phyloP scores from a whole-genome alignment of 2,113 vertebrate species.

The Ictalurus punctatus region DNA sequence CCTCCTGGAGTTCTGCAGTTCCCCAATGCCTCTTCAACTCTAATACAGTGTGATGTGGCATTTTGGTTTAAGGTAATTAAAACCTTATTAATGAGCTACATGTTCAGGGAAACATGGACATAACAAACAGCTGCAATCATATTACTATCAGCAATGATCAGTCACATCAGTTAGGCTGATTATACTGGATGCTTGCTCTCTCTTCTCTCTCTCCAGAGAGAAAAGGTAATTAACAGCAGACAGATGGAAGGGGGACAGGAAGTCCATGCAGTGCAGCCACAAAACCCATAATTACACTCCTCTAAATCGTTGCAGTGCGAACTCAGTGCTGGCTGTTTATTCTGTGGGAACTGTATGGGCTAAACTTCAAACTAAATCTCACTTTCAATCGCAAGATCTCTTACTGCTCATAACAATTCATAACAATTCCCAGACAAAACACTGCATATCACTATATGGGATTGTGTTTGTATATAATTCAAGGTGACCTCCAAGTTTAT shows the following conservation, averaged over 20 bases:
- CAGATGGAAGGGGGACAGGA: constrained; percentile 62
- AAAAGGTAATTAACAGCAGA: constrained; percentile 65
- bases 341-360: constrained; percentile 22
- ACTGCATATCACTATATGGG: neutral
- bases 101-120: neutral
- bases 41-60: neutral
- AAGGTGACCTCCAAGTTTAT: neutral
- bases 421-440: neutral
- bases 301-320: constrained; percentile 41
- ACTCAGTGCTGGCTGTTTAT: constrained; percentile 36
- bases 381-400: constrained; percentile 26
- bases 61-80: constrained; percentile 37
- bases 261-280: constrained; percentile 34
- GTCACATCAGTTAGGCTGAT: constrained; percentile 38
- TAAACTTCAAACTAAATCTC: neutral
- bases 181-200: neutral
- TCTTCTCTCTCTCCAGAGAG: constrained; percentile 47
- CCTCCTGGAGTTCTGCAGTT: constrained; percentile 21
- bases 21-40: neutral
- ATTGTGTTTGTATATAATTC: neutral
- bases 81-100: constrained; percentile 36
- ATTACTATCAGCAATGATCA: constrained; percentile 39
- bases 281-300: constrained; percentile 50
- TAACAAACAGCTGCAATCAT: constrained; percentile 21
- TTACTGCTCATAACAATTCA: neutral